Base-by-base conservation (phyloP, 2,113 vertebrate genomes). In the Eretmochelys imbricata region DNA sequence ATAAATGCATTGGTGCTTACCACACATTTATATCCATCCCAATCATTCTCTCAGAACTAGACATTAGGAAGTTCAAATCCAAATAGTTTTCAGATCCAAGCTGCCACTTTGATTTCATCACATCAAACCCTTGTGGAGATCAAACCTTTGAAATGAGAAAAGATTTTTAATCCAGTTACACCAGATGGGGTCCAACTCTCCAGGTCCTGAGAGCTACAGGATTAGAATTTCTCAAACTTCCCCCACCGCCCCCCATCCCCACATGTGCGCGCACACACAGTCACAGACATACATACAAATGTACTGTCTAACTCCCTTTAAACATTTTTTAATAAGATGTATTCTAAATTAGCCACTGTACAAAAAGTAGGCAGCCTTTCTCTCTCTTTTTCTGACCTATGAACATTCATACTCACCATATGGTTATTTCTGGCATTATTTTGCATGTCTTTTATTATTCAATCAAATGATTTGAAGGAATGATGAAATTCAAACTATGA, bases 41-140 rank as follows among this genome's bases (percentile, higher is more conserved):
- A 95, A 57, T 84, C 91, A 89, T 96, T 97, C 87, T 42, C 85
- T 97, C 84, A 95, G 95, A 96, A 97, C 94, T 95, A 98, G 96
- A 97, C 97, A 96, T 98, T 93, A 97, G 98, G 98, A 99, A 98
- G 98, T 98, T 98, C 98, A 98, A 98, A 98, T 98, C 97, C 98
- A 98, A 98, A 98, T 98, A 98, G 98, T 99, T 99, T 98, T 98
- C 95, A 98, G 98, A 98, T 99, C 98, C 98, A 98, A 99, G 98
- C 99, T 99, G 99, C 99, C 99, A 99, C 99, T 99, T 99, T 99
- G 99, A 99, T 99, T 99, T 98, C 99, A 99, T 99, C 99, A 99
- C 98, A 98, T 98, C 98, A 98, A 99, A 98, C 98, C 98, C 98
- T 99, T 98, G 98, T 99, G 99, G 98, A 99, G 99, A 99, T 99